These are phyloP conservation scores for Neuroscelio doddi DNA, from an alignment of 2,888 invertebrate genomes.

Conservation along the genomic window DNA sequence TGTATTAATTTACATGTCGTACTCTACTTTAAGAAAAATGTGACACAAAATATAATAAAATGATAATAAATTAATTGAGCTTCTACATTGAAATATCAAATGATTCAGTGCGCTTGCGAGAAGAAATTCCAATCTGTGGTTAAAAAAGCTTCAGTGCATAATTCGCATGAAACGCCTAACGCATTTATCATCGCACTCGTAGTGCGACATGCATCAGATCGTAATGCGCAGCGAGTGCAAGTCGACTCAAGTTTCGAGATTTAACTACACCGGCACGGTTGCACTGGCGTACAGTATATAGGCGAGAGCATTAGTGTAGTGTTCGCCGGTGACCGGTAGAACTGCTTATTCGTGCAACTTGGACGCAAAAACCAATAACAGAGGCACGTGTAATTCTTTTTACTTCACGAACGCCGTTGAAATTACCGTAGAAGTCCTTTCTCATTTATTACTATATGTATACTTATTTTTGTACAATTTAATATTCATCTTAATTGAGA, in stretches of 20 bases:
- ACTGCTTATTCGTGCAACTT: slow-evolving; percentile 3
- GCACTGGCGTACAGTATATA: slow-evolving; percentile 6
- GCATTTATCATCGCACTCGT: slow-evolving; percentile 51
- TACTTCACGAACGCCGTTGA: no score
- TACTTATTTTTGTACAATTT: no score
- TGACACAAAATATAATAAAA: no score
- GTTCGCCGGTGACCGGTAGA: slow-evolving; percentile 2
- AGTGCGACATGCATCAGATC: slow-evolving; percentile 49
- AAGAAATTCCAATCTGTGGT: slow-evolving; percentile 2
- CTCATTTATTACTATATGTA: no score
- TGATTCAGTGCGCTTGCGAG: slow-evolving; percentile 15
- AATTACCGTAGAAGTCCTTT: no score
- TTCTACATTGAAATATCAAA: slow-evolving; percentile 5
- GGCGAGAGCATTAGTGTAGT: slow-evolving; percentile 9
- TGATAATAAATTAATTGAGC: no score
- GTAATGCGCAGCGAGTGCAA: slow-evolving; percentile 47
- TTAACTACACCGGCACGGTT: slow-evolving; percentile 56
- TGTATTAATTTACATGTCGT: no score
- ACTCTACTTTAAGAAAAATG: no score
- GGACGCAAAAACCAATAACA: slow-evolving; percentile 7
- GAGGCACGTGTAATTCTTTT: slow-evolving; percentile 2
- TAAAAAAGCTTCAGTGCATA: slow-evolving; percentile 13
- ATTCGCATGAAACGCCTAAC: slow-evolving; percentile 24
- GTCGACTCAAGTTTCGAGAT: slow-evolving; percentile 58
- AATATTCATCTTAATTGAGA: no score